Conservation (phyloP, 2,888 invertebrate species). For the Trissolcus japonicus region DNA sequence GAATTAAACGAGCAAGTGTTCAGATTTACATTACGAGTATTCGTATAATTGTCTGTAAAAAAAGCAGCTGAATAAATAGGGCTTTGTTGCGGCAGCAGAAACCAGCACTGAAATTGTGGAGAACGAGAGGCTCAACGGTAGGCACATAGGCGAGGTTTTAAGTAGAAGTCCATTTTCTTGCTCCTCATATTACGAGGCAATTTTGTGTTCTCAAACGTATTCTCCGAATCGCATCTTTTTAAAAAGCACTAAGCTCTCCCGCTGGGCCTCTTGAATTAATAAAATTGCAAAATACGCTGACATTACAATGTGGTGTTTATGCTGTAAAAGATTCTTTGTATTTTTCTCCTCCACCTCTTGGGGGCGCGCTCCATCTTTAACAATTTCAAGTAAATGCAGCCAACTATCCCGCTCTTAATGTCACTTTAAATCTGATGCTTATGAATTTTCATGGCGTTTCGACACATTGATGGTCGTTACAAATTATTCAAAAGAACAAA, state of each 20-base stretch:
- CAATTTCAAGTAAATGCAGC: constrained; percentile 30
- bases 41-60: constrained; percentile 58
- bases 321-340: constrained; percentile 30
- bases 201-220: constrained; percentile 48
- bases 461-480: constrained; percentile 13
- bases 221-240: constrained; percentile 53
- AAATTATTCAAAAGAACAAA: background rate
- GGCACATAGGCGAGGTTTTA: constrained; percentile 34
- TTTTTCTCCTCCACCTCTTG: background rate
- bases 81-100: constrained; percentile 38
- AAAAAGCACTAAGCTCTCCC: constrained; percentile 55
- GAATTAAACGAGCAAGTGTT: constrained; percentile 20
- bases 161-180: constrained; percentile 52
- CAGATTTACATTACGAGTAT: constrained; percentile 30
- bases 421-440: constrained; percentile 21
- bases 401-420: constrained; percentile 21
- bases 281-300: constrained; percentile 59
- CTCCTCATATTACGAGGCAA: constrained; percentile 55
- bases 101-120: constrained; percentile 22
- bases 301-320: constrained; percentile 45
- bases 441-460: constrained; percentile 44
- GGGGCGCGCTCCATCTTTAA: constrained; percentile 5
- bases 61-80: constrained; percentile 59
- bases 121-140: constrained; percentile 8
- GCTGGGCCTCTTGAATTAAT: constrained; percentile 58